phyloP scores from a whole-genome alignment of 2,888 invertebrate genomes.

The Dexiosoma caninum region DNA sequence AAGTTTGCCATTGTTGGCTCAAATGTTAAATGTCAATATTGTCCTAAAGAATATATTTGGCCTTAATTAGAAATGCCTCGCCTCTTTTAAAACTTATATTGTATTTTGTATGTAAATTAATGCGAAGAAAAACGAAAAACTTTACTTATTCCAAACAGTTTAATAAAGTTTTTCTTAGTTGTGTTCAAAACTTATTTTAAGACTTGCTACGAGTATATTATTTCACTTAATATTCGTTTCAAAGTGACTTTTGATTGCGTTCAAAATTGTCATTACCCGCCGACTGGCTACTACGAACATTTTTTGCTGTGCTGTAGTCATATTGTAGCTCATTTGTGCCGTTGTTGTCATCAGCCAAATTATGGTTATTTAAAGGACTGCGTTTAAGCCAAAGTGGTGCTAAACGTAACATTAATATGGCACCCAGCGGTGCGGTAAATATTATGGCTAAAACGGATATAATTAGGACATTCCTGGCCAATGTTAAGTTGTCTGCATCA shows the following conservation, averaged over 20 bases:
- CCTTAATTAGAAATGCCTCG: neutral
- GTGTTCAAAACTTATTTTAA: neutral
- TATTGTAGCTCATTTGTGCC: too few species aligned
- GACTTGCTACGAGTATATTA: neutral
- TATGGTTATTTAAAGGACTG: conserved; percentile 44
- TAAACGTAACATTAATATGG: conserved; percentile 77
- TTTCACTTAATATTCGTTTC: conserved; percentile 40
- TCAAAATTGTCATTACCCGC: conserved; percentile 49
- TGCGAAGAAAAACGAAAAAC: neutral
- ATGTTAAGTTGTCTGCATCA: conserved; percentile 69
- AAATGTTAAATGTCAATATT: neutral
- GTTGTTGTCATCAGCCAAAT: neutral
- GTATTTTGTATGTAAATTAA: neutral
- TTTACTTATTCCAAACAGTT: neutral
- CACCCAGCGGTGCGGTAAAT: conserved; percentile 80
- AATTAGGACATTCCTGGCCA: conserved; percentile 79
- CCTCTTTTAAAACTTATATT: neutral
- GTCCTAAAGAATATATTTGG: neutral
- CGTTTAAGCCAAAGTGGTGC: conserved; percentile 75
- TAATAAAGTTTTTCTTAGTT: neutral
- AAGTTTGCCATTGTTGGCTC: neutral
- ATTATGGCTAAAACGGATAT: conserved; percentile 80
- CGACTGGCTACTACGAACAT: conserved; percentile 37
- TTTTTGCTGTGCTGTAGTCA: conserved; percentile 5
- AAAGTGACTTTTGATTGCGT: conserved; percentile 59